Evolutionary conservation across 92 coral and sea anemone species (phyloP).

Genomic region (Phenganax subtilis): DNA sequence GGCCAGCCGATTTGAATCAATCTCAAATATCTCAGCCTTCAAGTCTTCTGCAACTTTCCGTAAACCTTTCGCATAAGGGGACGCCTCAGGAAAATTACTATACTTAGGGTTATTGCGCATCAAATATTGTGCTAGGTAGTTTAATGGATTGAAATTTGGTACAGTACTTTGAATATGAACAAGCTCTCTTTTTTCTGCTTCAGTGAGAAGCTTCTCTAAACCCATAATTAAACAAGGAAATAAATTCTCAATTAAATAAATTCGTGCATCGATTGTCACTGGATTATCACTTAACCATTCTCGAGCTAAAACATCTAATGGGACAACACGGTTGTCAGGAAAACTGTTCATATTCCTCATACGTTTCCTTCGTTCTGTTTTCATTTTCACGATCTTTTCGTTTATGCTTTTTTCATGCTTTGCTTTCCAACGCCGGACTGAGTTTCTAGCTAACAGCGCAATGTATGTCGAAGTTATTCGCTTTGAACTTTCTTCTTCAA

Average conservation of each 20-base stretch:
- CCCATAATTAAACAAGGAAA: conserved; percentile 88
- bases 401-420: conserved; percentile 69
- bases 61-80: conserved; percentile 87
- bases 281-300: conserved; percentile 86
- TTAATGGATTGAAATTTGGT: conserved; percentile 81
- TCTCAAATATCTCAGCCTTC: conserved; percentile 69
- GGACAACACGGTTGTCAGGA: conserved; percentile 54
- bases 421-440: conserved; percentile 70
- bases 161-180: conserved; percentile 71
- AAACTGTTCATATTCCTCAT: conserved; percentile 52
- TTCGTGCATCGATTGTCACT: conserved; percentile 66
- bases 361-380: conserved; percentile 66
- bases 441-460: conserved; percentile 65
- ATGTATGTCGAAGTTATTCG: conserved; percentile 65
- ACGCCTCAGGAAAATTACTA: conserved; percentile 84
- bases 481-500: conserved; percentile 47
- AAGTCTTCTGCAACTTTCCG: conserved; percentile 80
- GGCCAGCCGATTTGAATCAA: conserved; percentile 72
- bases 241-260: conserved; percentile 76
- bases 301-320: conserved; percentile 77
- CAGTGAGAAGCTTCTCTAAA: conserved; percentile 78
- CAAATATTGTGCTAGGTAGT: conserved; percentile 77
- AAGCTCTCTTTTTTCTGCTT: conserved; percentile 67
- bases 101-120: conserved; percentile 94
- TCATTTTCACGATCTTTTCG: conserved; percentile 62